Base-by-base conservation (phyloP, 92 coral and sea anemone genomes). In the Phenganax subtilis region DNA sequence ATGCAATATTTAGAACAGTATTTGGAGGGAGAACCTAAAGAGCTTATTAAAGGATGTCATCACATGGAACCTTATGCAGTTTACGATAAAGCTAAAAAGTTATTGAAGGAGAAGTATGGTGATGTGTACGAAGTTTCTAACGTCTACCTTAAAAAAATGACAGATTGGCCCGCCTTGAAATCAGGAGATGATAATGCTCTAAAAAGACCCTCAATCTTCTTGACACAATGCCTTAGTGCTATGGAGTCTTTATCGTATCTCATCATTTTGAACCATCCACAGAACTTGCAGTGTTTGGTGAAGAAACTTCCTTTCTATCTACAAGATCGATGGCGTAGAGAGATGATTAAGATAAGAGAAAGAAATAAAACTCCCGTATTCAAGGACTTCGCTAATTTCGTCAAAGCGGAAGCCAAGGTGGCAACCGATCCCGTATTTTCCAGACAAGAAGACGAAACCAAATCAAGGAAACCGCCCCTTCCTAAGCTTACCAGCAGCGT, bases 81-180 rank as follows among this genome's bases (percentile, higher is more conserved):
- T n/a, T n/a, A n/a, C n/a, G n/a, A n/a, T n/a, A n/a, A n/a, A n/a
- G n/a, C n/a, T n/a, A n/a, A n/a, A n/a, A n/a, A n/a, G n/a, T n/a
- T n/a, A n/a, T n/a, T n/a, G 37, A 77, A 66, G 8, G 71, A 82
- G 9, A 65, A 69, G 62, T 87, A 87, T 71, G 89, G 89, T 10
- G 87, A 87, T 30, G 87, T 87, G 0, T 83, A 85, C 69, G 81
- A 65, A 69, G 75, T 81, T 9, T 81, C 86, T 0, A 81, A 73
- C 9, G 82, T 76, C 1, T 74, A 86, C 78, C 59, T 86, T 0
- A 82, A 82, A 73, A n/a, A n/a, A n/a, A n/a, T n/a, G n/a, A n/a
- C n/a, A n/a, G n/a, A n/a, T n/a, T n/a, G n/a, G n/a, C n/a, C n/a
- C n/a, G n/a, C n/a, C n/a, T n/a, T n/a, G n/a, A n/a, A n/a, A n/a